Evolutionary conservation across 2,797 vertebrate genomes (phyloP).

Genomic region (Rhabdomys pumilio): DNA sequence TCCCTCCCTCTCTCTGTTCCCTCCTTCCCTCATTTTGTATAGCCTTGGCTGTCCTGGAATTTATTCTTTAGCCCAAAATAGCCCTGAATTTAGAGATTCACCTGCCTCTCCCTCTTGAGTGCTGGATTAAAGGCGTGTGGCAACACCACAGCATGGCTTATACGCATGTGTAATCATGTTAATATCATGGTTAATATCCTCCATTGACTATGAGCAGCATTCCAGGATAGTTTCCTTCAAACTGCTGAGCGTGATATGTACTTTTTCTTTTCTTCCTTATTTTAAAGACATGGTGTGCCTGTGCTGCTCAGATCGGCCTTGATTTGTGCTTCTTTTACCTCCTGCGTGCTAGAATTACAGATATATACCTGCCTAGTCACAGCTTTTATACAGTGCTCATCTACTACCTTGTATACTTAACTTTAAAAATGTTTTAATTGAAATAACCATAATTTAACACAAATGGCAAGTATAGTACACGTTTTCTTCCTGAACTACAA

Average conservation of each 20-base stretch:
- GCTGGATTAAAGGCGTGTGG: background rate
- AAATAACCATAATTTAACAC: conserved; percentile 25
- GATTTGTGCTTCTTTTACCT: background rate
- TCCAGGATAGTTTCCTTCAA: conserved; percentile 1
- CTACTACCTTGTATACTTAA: conserved; percentile 29
- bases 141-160: background rate
- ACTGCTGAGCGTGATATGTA: background rate
- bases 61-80: background rate
- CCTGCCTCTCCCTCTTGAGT: background rate
- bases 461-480: background rate
- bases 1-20: too few species aligned
- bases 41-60: background rate
- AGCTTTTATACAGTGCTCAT: background rate
- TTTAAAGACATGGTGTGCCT: background rate
- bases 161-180: conserved; percentile 23
- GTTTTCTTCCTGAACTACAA: background rate
- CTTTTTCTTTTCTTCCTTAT: too few species aligned
- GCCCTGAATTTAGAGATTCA: background rate
- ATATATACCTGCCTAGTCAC: background rate
- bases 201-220: background rate
- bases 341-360: background rate
- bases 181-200: conserved; percentile 12
- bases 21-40: background rate
- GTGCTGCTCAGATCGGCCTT: background rate
- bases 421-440: background rate